Evolutionary conservation across 1,140 invertebrate genomes (phyloP), one percentile per base, ranked within the genome.

Genomic region (Tetramorium simillimum): DNA sequence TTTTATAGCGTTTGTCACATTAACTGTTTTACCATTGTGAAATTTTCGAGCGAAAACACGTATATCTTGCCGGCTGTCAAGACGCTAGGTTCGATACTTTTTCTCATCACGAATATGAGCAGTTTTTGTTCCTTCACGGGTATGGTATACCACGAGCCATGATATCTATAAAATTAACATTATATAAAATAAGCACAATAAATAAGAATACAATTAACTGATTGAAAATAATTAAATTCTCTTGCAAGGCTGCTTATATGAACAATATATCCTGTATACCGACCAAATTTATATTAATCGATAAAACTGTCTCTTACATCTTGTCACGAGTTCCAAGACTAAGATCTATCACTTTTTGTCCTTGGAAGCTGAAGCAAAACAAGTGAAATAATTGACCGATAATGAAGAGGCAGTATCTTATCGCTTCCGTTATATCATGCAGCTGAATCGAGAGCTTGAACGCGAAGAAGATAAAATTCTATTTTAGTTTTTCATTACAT

Each of bases 381-480:
- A 78, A 46, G 7, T 65, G 76, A 12, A 78, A 46, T 24, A 78
- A 5, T 43, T 88, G 70, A 33, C n/a, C 86, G 3, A 87, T 0
- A 16, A 76, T 80, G 46, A 87, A 89, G 16, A 67, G 0, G 0
- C 28, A 0, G 37, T 76, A 90, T 53, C 85, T 82, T 4, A 56
- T 12, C n/a, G 28, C 56, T 77, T 84, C 70, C 16, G 75, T 3
- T n/a, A 46, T 63, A 28, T 77, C 9, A 5, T 77, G 40, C 24
- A 77, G n/a, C 5, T 67, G 60, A 14, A 67, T 67, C 24, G 60
- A 46, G 3, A 67, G 24, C 60, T 67, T 63, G 2, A 21, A 40
- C 5, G 12, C 28, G 14, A 12, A 2, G 9, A 67, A 33, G 16
- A 21, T 58, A 58, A 60, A 77, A 14, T 62, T 12, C 2, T 9